Conservation (phyloP, 2,888 invertebrate genomes). For the Lomographa bimaculata region DNA sequence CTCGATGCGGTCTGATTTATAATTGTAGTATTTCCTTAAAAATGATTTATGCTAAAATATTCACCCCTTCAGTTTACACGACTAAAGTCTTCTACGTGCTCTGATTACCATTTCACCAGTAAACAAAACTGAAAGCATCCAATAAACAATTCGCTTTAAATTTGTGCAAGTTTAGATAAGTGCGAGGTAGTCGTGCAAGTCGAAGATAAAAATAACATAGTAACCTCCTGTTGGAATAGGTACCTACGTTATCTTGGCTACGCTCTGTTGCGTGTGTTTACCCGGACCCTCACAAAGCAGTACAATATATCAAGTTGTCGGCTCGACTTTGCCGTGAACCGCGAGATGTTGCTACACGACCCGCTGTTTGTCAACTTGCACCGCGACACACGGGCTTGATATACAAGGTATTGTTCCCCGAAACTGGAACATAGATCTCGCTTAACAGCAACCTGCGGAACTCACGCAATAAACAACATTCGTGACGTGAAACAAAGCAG, state of each 20-base stretch:
- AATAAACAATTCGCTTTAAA: conserved; percentile 34
- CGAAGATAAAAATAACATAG: conserved; percentile 72
- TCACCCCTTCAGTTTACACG: conserved; percentile 16
- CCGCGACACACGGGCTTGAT: conserved; percentile 44
- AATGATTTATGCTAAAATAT: conserved; percentile 12
- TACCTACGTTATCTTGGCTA: conserved; percentile 61
- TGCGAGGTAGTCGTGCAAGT: conserved; percentile 51
- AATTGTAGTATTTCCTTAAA: not conserved
- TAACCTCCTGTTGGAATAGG: conserved; percentile 51
- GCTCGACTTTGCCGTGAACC: conserved; percentile 57
- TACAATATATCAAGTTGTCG: conserved; percentile 77
- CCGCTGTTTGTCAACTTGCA: conserved; percentile 66
- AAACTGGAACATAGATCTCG: conserved; percentile 35
- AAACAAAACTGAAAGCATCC: conserved; percentile 28
- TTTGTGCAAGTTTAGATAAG: conserved; percentile 45
- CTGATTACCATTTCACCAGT: conserved; percentile 18
- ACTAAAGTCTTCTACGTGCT: conserved; percentile 20
- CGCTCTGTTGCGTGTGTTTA: conserved; percentile 60
- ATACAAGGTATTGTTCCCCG: conserved; percentile 41
- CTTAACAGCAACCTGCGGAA: conserved; percentile 24
- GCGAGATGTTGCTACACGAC: conserved; percentile 61
- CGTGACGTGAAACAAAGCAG: conserved; percentile 16
- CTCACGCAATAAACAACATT: conserved; percentile 24
- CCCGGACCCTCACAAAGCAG: conserved; percentile 67
- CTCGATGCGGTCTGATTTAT: not conserved